These are phyloP conservation scores for Telmatherina bonti DNA, from an alignment of 2,797 vertebrate genomes.

Conservation along the genomic window DNA sequence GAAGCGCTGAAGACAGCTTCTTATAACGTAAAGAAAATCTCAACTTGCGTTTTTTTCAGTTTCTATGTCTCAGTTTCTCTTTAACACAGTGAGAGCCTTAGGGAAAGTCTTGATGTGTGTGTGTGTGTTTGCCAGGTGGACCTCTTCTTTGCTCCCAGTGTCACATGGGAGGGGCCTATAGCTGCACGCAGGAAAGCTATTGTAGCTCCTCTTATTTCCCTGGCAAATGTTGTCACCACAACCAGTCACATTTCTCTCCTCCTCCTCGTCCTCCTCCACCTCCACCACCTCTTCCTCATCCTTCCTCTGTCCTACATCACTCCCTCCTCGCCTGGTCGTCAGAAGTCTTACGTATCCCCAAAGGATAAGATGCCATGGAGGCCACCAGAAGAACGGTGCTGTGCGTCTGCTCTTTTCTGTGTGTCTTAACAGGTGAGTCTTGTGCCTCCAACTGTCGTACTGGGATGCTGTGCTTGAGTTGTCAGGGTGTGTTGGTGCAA, in stretches of 20 bases:
- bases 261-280: slow-evolving; percentile 51
- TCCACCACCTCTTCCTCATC: slow-evolving; percentile 39
- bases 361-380: slow-evolving; percentile 91
- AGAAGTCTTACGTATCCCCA: slow-evolving; percentile 67
- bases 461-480: slow-evolving; percentile 15
- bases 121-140: slow-evolving; percentile 73
- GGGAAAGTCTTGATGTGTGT: slow-evolving; percentile 24
- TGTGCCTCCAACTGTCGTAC: neutral
- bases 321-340: slow-evolving; percentile 59
- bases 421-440: slow-evolving; percentile 79
- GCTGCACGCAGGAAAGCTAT: slow-evolving; percentile 50
- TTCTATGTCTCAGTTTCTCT: slow-evolving; percentile 50
- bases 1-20: slow-evolving; percentile 50
- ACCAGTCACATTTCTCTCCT: slow-evolving; percentile 80
- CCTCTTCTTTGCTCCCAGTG: slow-evolving; percentile 69
- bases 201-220: slow-evolving; percentile 84
- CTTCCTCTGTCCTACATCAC: slow-evolving; percentile 51
- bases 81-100: slow-evolving; percentile 37
- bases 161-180: slow-evolving; percentile 79
- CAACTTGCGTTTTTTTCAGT: slow-evolving; percentile 56
- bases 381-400: slow-evolving; percentile 65
- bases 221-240: slow-evolving; percentile 85
- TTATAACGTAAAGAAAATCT: slow-evolving; percentile 46
- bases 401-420: slow-evolving; percentile 58
- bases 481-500: slow-evolving; percentile 23